Conservation (phyloP, 2,888 invertebrate species). For the Theodoxus fluviatilis region DNA sequence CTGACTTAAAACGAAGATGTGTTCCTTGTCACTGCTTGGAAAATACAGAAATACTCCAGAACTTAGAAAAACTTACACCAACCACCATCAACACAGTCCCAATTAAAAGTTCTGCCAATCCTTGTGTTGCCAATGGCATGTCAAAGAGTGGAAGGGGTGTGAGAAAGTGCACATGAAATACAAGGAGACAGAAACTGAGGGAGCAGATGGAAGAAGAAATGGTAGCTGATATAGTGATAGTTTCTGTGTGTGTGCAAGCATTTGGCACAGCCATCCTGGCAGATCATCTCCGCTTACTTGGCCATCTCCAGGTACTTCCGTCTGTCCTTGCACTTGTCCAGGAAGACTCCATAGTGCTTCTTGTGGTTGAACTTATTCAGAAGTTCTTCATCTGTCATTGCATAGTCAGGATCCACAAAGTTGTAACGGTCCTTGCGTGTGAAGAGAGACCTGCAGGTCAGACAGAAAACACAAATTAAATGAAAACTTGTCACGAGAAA, state of each 20-base stretch:
- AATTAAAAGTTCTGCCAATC: no score
- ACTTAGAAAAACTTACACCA: no score
- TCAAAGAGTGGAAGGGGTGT: no score
- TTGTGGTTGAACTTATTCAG: slow-evolving; percentile 48
- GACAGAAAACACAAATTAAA: background rate
- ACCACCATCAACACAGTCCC: no score
- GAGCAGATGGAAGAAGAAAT: background rate
- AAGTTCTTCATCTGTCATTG: slow-evolving; percentile 58
- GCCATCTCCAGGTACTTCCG: slow-evolving; percentile 44
- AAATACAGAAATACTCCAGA: no score
- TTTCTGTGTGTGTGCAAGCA: background rate
- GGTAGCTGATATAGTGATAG: background rate
- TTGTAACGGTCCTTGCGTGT: slow-evolving; percentile 57
- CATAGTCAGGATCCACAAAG: slow-evolving; percentile 64
- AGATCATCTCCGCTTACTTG: slow-evolving; percentile 38
- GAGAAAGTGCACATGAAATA: no score
- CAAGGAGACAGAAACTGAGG: background rate
- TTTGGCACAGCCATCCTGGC: no score
- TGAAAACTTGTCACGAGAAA: background rate
- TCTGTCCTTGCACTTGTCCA: slow-evolving; percentile 52
- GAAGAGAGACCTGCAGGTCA: slow-evolving; percentile 60
- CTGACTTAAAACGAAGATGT: background rate
- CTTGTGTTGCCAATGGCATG: no score
- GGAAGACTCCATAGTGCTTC: slow-evolving; percentile 52
- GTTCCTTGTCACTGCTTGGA: background rate